A percentile compares a stretch with the other conserved stretches of the same genome.
Evolutionary conservation across 2,113 vertebrate species (phyloP).

Genomic region (Sphaerodactylus townsendi): DNA sequence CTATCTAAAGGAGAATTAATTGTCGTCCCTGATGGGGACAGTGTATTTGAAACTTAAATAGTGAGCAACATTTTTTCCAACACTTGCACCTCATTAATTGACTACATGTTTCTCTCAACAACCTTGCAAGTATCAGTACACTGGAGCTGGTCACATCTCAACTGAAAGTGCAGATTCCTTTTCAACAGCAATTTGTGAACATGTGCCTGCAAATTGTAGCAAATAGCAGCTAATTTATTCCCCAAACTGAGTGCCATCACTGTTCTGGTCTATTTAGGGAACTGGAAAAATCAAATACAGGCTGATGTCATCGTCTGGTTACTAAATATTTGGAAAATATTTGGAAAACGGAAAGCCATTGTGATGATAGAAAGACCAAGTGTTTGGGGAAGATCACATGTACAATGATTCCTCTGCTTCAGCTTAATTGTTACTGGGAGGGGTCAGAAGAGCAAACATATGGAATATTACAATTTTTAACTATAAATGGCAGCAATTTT

Average conservation of each 20-base stretch:
- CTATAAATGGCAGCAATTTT: neutral
- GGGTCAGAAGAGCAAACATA: neutral
- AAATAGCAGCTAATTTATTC: neutral
- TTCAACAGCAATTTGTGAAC: neutral
- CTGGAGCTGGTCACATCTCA: neutral
- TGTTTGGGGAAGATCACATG: neutral
- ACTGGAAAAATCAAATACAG: slow-evolving; percentile 2
- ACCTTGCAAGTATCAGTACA: too few relatives aligned
- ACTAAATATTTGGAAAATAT: neutral
- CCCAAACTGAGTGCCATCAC: neutral
- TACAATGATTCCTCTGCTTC: neutral
- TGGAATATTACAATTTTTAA: neutral
- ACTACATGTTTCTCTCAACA: too few relatives aligned
- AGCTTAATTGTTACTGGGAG: neutral
- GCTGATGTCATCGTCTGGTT: neutral
- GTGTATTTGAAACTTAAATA: too few relatives aligned
- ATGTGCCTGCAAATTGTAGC: neutral
- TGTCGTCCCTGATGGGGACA: too few relatives aligned
- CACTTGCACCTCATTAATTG: too few relatives aligned
- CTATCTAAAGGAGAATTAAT: too few relatives aligned
- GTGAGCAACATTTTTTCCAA: too few relatives aligned
- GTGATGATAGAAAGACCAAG: neutral
- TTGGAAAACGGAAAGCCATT: neutral
- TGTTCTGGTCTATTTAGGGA: neutral
- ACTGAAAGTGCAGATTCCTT: neutral